A percentile compares a stretch with the other conserved stretches of the same genome.
These are phyloP conservation scores for Tonatia bakeri DNA, from an alignment of 2,113 vertebrate species.

Conservation along the genomic window DNA sequence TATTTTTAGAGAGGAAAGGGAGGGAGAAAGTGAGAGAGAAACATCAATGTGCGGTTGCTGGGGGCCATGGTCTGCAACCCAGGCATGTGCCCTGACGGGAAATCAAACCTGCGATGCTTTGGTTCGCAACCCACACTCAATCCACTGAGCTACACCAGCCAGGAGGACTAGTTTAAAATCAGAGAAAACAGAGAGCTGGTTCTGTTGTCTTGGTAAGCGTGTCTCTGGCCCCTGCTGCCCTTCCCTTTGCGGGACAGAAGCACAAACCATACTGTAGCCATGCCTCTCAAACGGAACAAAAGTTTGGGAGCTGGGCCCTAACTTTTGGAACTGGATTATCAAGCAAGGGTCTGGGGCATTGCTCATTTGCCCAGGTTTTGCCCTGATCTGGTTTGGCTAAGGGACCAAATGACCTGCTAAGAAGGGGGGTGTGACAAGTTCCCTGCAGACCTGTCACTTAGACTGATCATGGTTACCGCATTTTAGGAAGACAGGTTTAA, in stretches of 20 bases:
- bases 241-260: background rate
- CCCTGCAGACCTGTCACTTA: background rate
- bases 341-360: background rate
- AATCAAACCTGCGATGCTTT: too few relatives aligned
- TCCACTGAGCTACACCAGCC: too few relatives aligned
- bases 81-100: too few relatives aligned
- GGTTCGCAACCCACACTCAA: too few relatives aligned
- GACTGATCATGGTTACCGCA: too few relatives aligned
- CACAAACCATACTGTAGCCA: background rate
- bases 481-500: background rate
- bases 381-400: background rate
- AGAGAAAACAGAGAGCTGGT: background rate
- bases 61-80: too few relatives aligned
- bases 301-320: background rate
- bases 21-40: too few relatives aligned
- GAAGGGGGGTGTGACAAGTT: background rate
- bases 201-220: background rate
- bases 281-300: background rate
- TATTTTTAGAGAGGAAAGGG: too few relatives aligned
- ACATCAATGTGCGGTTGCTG: too few relatives aligned
- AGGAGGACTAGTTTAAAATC: background rate
- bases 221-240: background rate
- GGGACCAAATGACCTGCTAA: background rate
- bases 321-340: background rate
- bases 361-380: background rate